phyloP scores from a whole-genome alignment of 2,888 invertebrate genomes.

The Phaedon cochleariae region DNA sequence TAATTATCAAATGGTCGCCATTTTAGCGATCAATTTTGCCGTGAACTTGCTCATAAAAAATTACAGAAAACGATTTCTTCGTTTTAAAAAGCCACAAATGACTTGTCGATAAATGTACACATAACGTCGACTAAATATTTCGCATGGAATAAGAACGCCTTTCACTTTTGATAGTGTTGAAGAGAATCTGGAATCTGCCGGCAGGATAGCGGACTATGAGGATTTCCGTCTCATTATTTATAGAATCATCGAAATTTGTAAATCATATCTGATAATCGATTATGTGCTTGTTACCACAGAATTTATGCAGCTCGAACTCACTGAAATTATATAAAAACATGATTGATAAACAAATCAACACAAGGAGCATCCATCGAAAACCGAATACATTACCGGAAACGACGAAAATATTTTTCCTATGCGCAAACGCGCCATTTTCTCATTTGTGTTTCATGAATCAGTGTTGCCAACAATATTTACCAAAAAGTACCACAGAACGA shows the following conservation, averaged over 20 bases:
- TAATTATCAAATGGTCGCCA: conserved; percentile 37
- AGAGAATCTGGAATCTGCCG: conserved; percentile 40
- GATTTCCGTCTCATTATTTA: not conserved
- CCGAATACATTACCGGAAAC: not conserved
- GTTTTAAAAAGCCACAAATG: not conserved
- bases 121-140: not conserved
- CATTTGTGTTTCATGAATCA: too few species aligned
- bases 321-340: not conserved
- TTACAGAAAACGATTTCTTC: not conserved
- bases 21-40: conserved; percentile 15
- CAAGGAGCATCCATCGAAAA: not conserved
- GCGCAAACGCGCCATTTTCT: too few species aligned
- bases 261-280: not conserved
- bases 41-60: too few species aligned
- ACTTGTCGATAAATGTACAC: not conserved
- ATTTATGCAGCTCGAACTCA: not conserved
- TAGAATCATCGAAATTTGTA: not conserved
- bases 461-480: too few species aligned
- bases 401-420: not conserved
- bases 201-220: conserved; percentile 22
- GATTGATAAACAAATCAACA: not conserved
- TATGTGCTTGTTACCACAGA: not conserved
- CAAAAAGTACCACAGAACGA: too few species aligned
- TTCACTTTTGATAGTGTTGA: conserved; percentile 34
- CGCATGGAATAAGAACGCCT: conserved; percentile 31